Evolutionary conservation across 2,113 vertebrate genomes (phyloP), one percentile per base, ranked within the genome.

Genomic region (Isurus oxyrinchus): DNA sequence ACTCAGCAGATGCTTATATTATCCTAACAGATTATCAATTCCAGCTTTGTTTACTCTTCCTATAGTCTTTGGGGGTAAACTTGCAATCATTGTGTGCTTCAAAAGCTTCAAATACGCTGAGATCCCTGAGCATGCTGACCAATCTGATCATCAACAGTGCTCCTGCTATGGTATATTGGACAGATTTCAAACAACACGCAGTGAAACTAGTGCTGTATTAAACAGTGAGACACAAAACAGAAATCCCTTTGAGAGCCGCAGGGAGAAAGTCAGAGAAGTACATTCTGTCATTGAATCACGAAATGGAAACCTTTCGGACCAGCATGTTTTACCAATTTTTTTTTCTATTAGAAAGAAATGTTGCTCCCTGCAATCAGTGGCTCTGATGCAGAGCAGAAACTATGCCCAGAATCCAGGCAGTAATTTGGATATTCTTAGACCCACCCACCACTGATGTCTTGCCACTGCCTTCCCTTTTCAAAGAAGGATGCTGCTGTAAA

Each of bases 1-100:
- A 91, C 63, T 72, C 59, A 66, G 94, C 96, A 96, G 96, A 96
- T 96, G 96, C 93, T 96, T 76, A 96, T 96, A 96, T 66, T 81
- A 95, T 93, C 79, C 35, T 57, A 66, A 84, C 69, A 67, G 90
- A 96, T 96, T 96, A 96, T 96, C 87, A 95, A 95, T 95, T 95
- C 44, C 94, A 76, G 94, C 94, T 95, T 95, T 95, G 94, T 95
- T 95, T 95, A 95, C 67, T 72, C 49, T 72, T 95, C 66, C 40
- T 95, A 69, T 31, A 72, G 66, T 95, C 94, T 55, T 67, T 95
- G 63, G 94, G 40, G 94, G 67, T 53, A 55, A 72, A 95, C 94
- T 10, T 95, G 94, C 44, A 95, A 95, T 95, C 44, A 95, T 7
- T 95, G 94, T 49, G 44, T 72, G 94, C 94, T 95, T 95, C 66